Base-by-base conservation (phyloP, 2,797 vertebrate genomes). In the Brachyrhaphis roseni region DNA sequence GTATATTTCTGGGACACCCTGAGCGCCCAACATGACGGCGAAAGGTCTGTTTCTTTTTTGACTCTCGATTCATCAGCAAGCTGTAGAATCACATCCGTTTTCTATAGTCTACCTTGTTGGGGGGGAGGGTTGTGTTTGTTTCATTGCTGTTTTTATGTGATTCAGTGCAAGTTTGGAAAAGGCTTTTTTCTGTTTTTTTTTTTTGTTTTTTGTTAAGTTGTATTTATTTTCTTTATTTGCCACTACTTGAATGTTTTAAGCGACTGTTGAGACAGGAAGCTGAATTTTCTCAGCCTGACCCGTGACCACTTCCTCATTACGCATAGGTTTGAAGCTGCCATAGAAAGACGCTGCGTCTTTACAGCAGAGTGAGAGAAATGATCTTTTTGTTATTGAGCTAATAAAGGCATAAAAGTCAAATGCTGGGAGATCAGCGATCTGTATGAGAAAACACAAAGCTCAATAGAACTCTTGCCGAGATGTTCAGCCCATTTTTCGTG, bases 261-360 rank as follows among this genome's bases (percentile, higher is more conserved):
- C 84, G 88, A 88, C 86, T 86, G 86, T 95, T 95, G 78, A 93
- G 96, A 95, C 97, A 97, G 97, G 98, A 98, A 98, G 95, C 88
- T 79, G 80, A 86, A 89, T 82, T 86, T 92, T 93, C 86, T 92
- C 90, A 94, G 92, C 94, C 88, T 87, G 92, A 95, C 94, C 96
- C 81, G 82, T 93, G 94, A 96, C 95, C 94, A 92, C 97, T 98
- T 98, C 98, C 98, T 98, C 95, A 95, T 97, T 85, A 95, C 95
- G 88, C 92, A 92, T 87, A 81, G 94, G 78, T 82, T 57, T 79
- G 47, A 85, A 77, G 82, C 89, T 90, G 85, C 84, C 80, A 75
- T 86, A 81, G 2, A 84, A 81, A 88, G 88, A 86, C 88, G 82
- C 75, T 79, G 86, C 78, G 79, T 81, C 6, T 49, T 78, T 75